A percentile compares a stretch with the other conserved stretches of the same genome.
Evolutionary conservation across 2,888 invertebrate species (phyloP).

Genomic region (Zonitis immaculata): DNA sequence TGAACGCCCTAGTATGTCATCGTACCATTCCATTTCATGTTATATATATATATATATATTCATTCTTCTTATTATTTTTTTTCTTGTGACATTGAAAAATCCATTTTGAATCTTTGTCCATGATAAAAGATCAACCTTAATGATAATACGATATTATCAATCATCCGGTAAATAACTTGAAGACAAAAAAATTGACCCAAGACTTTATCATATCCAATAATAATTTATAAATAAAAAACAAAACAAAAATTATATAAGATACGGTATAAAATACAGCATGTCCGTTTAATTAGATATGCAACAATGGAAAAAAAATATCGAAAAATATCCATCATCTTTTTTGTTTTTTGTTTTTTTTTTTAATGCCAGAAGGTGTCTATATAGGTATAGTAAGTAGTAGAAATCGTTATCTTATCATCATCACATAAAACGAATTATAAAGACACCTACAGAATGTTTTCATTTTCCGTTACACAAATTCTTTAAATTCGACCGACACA

Average conservation of each 20-base stretch:
- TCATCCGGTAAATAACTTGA: neutral
- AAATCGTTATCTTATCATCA: neutral
- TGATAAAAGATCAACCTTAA: neutral
- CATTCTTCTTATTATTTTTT: neutral
- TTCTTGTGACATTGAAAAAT: neutral
- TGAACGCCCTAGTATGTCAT: neutral
- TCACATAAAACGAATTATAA: no score
- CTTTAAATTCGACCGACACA: neutral
- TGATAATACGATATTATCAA: neutral
- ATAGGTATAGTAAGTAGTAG: no score
- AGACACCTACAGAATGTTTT: conserved; percentile 1
- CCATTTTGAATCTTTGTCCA: neutral
- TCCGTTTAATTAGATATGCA: neutral
- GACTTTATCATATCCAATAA: neutral
- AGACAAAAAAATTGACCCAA: neutral
- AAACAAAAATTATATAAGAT: neutral
- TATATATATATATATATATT: neutral
- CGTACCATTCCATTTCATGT: conserved; percentile 1
- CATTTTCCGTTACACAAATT: neutral
- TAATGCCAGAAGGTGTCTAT: no score
- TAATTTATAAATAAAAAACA: neutral
- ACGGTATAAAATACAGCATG: neutral
- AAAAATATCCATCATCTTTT: no score
- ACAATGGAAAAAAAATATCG: neutral
- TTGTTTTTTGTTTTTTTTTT: no score